Base-by-base conservation (phyloP, 2,888 invertebrate genomes). In the Drosophila infuscata region DNA sequence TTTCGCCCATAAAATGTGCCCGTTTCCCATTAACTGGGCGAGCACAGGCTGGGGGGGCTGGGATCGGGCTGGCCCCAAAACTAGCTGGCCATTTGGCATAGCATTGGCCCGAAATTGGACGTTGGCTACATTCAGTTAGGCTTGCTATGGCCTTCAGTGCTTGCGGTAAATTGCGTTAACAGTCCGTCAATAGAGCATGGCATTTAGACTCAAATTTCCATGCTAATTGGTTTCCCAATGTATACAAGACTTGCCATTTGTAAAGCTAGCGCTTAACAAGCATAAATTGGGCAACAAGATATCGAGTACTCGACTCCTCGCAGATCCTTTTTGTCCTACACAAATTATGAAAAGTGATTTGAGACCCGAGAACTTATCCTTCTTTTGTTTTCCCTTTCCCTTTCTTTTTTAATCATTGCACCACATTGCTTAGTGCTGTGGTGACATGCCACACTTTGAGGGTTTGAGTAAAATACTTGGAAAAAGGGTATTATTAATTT, bases 171-270 rank as follows among this genome's bases (percentile, higher is more conserved):
- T 86, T 77, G 71, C 73, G 74, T 83, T 85, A 76, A 68, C 86
- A 70, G 72, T 58, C 69, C 80, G 80, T 85, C 88, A 85, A 83
- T 88, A 74, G 70, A 67, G 69, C 59, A 66, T 41, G 57, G 48
- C 52, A 54, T 68, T 65, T 49, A 72, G 76, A 76, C 69, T 76
- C 63, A 70, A 73, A 82, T 86, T 76, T 86, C 78, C 76, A 82
- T 83, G 84, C 80, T 85, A 85, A 85, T 85, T 88, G 88, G 82
- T 76, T 79, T 75, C 60, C 57, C 74, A 82, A 80, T 76, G 79
- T 69, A 29, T 56, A 76, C 76, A 74, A 68, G 68, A 52, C 41
- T 52, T 63, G 56, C 58, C 77, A 80, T 72, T 72, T 82, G 82
- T 78, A 64, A 80, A 69, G 75, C 74, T 38, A 53, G 67, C 75